Evolutionary conservation across 30 jellyfish, hydroid and myxozoan species (phyloP).

Genomic region (Clytia hemisphaerica): DNA sequence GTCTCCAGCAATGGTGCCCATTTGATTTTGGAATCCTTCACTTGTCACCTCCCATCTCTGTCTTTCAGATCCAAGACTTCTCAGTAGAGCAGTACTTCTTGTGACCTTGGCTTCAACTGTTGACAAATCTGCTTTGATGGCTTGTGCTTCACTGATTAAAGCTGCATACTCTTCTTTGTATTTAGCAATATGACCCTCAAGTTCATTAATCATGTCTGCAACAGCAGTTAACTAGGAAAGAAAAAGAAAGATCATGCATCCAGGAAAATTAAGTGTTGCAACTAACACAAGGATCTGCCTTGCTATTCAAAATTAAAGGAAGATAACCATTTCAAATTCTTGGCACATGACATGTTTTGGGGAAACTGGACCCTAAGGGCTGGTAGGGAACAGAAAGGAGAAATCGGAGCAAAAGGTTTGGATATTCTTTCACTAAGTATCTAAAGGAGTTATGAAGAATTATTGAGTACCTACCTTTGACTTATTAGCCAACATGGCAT

Average conservation of each 20-base stretch:
- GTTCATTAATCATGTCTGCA: slow-evolving; percentile 80
- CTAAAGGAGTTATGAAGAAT: no score
- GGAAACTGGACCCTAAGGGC: no score
- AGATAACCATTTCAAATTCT: no score
- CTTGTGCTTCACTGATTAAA: slow-evolving; percentile 93
- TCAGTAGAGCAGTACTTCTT: slow-evolving; percentile 85
- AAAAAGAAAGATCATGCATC: no score
- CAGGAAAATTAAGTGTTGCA: no score
- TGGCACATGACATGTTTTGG: no score
- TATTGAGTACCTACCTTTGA: slow-evolving; percentile 53
- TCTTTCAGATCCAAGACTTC: slow-evolving; percentile 82
- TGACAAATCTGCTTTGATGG: slow-evolving; percentile 89
- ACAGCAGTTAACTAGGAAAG: slow-evolving; percentile 53
- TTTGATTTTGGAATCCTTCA: slow-evolving; percentile 91
- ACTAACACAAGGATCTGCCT: no score
- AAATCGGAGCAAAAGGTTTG: no score
- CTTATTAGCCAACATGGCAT: slow-evolving; percentile 56
- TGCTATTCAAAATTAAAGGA: no score
- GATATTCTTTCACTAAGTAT: no score
- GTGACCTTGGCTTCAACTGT: slow-evolving; percentile 94
- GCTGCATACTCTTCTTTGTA: slow-evolving; percentile 97
- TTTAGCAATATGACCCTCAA: slow-evolving; percentile 86
- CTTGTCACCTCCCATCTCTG: slow-evolving; percentile 92
- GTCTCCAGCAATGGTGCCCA: slow-evolving; percentile 97
- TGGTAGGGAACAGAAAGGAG: no score